Evolutionary conservation across 2,113 vertebrate species (phyloP).

Genomic region (Gallinago undulata): DNA sequence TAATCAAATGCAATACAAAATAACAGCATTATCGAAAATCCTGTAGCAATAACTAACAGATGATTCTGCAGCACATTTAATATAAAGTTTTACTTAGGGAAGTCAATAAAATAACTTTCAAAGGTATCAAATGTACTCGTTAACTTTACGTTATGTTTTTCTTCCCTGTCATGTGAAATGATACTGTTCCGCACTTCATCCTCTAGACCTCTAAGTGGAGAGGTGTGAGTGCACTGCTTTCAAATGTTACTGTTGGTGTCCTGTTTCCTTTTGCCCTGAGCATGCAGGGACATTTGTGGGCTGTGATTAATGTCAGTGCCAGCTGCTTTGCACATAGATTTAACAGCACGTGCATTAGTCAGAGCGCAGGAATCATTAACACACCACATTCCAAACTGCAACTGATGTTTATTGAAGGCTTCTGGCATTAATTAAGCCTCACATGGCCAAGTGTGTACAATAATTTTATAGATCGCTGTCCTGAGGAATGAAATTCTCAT

Average conservation of each 20-base stretch:
- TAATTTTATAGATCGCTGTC: not conserved
- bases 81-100: not conserved
- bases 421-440: conserved; percentile 53
- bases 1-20: not conserved
- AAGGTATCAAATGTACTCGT: not conserved
- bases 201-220: not conserved
- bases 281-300: not conserved
- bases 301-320: not conserved
- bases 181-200: accelerated
- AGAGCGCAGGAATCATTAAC: conserved; percentile 20
- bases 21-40: not conserved
- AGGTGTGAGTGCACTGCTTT: not conserved
- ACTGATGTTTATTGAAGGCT: conserved; percentile 21
- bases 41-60: not conserved
- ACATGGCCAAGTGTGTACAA: not conserved
- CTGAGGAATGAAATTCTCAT: not conserved
- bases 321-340: not conserved
- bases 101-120: not conserved
- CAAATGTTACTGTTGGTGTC: not conserved
- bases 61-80: not conserved
- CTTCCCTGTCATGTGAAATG: not conserved
- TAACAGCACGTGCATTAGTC: conserved; percentile 2
- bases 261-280: not conserved
- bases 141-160: not conserved
- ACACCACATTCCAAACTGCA: conserved; percentile 10